Evolutionary conservation across 2,113 vertebrate genomes (phyloP).

Genomic region (Notechis scutatus): DNA sequence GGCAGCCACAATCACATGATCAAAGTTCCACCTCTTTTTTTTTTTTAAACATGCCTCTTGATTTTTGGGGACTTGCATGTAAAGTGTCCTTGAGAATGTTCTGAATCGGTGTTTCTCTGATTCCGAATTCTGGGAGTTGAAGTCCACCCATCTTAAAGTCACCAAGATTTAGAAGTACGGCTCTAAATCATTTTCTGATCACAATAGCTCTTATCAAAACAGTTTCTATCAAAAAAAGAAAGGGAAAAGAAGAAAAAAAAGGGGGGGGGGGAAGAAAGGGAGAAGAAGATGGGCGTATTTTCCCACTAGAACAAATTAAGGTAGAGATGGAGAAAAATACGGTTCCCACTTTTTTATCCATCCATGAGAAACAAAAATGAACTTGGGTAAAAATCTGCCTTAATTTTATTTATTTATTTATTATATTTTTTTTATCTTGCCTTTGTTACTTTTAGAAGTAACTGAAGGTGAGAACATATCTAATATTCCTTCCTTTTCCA

Average conservation of each 20-base stretch:
- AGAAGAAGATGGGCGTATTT: neutral
- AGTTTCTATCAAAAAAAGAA: neutral
- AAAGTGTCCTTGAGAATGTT: neutral
- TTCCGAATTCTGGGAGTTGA: too few species aligned
- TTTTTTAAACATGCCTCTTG: neutral
- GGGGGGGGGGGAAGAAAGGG: too few species aligned
- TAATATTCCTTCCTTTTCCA: neutral
- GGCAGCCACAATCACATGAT: neutral
- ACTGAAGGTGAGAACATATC: neutral
- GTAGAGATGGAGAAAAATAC: neutral
- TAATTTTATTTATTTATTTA: neutral
- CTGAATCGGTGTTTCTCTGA: neutral
- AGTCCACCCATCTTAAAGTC: neutral
- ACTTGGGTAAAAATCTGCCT: neutral
- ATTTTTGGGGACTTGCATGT: neutral
- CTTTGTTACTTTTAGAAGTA: neutral
- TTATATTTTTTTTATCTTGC: neutral
- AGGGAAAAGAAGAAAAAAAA: neutral
- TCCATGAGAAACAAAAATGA: neutral
- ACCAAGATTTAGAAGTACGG: neutral
- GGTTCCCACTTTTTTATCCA: neutral
- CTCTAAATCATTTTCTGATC: neutral
- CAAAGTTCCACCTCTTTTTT: neutral
- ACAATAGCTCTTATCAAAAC: neutral
- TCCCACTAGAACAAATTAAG: neutral